Percentiles rank a stretch among this genome's conserved stretches.
Evolutionary conservation across 2,888 invertebrate genomes (phyloP).

Genomic region (Sinotaia quadrata): DNA sequence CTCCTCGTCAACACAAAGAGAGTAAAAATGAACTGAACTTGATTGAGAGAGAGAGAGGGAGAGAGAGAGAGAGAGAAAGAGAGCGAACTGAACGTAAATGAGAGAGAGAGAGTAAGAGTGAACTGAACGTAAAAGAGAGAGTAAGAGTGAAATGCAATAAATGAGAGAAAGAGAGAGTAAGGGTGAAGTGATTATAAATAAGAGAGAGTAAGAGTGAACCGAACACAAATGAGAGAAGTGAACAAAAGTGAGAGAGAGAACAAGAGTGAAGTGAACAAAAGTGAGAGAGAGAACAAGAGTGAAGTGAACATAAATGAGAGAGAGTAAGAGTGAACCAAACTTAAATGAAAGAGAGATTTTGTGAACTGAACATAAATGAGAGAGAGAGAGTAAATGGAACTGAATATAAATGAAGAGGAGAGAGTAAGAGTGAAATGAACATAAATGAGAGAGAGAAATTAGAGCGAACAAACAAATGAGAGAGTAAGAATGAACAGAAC

Average conservation of each 20-base stretch:
- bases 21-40: not conserved
- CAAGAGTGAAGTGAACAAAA: not conserved
- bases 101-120: not conserved
- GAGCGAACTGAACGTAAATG: not conserved
- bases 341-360: not conserved
- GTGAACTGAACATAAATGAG: not conserved
- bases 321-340: slow-evolving; percentile 5
- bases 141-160: slow-evolving; percentile 11
- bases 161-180: not conserved
- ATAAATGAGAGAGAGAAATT: too few species aligned
- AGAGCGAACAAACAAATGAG: too few species aligned
- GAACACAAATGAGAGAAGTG: not conserved
- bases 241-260: slow-evolving; percentile 6
- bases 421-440: too few species aligned
- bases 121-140: not conserved
- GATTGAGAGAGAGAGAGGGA: not conserved
- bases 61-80: too few species aligned
- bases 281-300: slow-evolving; percentile 12
- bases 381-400: too few species aligned
- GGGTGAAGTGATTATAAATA: not conserved
- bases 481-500: too few species aligned
- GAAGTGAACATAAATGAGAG: too few species aligned
- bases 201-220: not conserved
- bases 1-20: not conserved
- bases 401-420: too few species aligned